These are phyloP conservation scores for Amiota mariae DNA, from an alignment of 2,888 invertebrate species.

Conservation along the genomic window DNA sequence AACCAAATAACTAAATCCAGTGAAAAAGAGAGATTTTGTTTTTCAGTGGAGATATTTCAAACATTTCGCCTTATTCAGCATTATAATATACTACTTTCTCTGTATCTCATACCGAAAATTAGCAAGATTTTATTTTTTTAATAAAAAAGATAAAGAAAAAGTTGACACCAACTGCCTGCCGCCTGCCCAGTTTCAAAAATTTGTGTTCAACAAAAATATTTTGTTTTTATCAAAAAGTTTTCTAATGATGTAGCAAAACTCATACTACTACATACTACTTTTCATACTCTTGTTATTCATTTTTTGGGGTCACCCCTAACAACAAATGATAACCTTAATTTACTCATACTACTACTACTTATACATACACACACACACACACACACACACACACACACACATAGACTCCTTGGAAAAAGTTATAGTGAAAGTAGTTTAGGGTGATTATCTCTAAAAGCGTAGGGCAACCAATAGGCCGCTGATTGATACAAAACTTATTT, in stretches of 20 bases:
- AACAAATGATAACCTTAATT: too few species aligned
- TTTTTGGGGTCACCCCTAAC: too few species aligned
- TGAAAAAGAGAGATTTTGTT: too few species aligned
- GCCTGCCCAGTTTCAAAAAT: constrained; percentile 11
- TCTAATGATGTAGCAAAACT: constrained; percentile 8
- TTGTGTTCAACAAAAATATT: background rate
- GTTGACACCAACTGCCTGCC: background rate
- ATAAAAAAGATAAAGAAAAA: background rate
- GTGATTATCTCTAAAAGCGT: constrained; percentile 22
- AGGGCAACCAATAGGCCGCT: constrained; percentile 7
- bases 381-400: too few species aligned
- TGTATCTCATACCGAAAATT: too few species aligned
- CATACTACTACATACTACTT: background rate
- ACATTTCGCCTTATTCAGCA: too few species aligned
- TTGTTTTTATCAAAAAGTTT: constrained; percentile 16
- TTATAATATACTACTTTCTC: too few species aligned
- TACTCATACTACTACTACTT: background rate
- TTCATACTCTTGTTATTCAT: too few species aligned
- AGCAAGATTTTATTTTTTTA: background rate
- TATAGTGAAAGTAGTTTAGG: constrained; percentile 15
- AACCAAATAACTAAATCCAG: too few species aligned
- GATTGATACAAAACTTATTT: constrained; percentile 24
- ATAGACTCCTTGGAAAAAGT: background rate
- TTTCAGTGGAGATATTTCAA: too few species aligned
- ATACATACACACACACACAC: too few species aligned